Evolutionary conservation across 2,113 vertebrate genomes (phyloP).

Genomic region (Orthonyx spaldingii): DNA sequence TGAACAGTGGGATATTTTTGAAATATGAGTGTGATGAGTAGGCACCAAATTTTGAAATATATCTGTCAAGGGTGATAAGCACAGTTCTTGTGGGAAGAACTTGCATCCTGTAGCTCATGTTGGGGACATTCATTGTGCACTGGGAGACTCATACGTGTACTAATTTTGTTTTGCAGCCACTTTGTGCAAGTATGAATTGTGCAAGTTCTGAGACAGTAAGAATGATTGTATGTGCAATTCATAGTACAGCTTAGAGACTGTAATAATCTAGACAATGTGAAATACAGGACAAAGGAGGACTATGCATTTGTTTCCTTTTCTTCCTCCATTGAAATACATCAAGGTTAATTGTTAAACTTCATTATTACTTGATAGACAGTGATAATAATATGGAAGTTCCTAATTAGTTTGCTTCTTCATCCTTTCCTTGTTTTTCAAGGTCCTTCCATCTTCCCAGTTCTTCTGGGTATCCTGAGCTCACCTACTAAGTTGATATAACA

Average conservation of each 20-base stretch:
- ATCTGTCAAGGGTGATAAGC: not conserved
- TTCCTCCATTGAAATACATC: not conserved
- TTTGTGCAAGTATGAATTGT: not conserved
- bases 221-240: not conserved
- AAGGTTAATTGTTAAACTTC: not conserved
- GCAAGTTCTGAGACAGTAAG: not conserved
- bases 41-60: not conserved
- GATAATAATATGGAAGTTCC: not conserved
- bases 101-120: not conserved
- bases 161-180: not conserved
- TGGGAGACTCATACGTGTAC: not conserved
- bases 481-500: not conserved
- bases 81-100: not conserved
- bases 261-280: not conserved
- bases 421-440: not conserved
- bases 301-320: not conserved
- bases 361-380: not conserved
- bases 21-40: not conserved
- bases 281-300: not conserved
- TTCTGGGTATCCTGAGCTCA: not conserved
- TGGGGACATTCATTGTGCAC: not conserved
- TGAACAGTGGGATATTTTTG: conserved; percentile 27
- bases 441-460: not conserved
- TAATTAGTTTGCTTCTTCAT: not conserved
- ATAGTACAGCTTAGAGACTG: not conserved